Conservation (phyloP, 2,888 invertebrate species). For the Melinaea menophilus region DNA sequence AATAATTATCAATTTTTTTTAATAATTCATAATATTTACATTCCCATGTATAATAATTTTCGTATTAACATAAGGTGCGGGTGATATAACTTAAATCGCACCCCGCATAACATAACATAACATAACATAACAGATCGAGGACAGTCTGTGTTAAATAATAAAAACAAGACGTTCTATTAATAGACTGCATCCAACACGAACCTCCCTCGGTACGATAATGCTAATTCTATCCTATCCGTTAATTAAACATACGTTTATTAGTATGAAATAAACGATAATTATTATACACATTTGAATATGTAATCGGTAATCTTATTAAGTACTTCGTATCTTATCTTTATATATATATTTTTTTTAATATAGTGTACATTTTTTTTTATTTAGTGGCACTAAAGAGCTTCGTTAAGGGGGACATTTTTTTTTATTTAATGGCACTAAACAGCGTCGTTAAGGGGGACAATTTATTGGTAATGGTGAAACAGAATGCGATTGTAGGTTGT, state of each 20-base stretch:
- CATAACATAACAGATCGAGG: constrained; percentile 58
- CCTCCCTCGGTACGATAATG: no score
- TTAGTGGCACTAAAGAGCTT: neutral
- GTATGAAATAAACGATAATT: no score
- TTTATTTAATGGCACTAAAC: neutral
- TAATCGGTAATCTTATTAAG: no score
- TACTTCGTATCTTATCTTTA: neutral
- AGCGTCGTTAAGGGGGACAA: constrained; percentile 17
- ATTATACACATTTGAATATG: no score
- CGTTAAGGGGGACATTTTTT: constrained; percentile 17
- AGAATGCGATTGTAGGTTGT: constrained; percentile 42
- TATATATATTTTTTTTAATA: neutral
- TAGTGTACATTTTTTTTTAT: neutral
- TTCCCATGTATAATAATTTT: constrained; percentile 28
- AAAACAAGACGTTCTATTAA: constrained; percentile 18
- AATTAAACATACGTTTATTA: no score
- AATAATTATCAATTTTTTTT: no score
- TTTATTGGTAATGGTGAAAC: constrained; percentile 46
- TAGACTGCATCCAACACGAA: neutral
- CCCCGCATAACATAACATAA: constrained; percentile 57
- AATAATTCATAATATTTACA: constrained; percentile 7
- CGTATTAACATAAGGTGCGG: constrained; percentile 64
- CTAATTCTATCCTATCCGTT: no score
- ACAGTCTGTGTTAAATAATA: constrained; percentile 47
- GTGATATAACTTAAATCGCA: constrained; percentile 59